Conservation (phyloP, 2,113 vertebrate species). For the Apeltes quadracus region DNA sequence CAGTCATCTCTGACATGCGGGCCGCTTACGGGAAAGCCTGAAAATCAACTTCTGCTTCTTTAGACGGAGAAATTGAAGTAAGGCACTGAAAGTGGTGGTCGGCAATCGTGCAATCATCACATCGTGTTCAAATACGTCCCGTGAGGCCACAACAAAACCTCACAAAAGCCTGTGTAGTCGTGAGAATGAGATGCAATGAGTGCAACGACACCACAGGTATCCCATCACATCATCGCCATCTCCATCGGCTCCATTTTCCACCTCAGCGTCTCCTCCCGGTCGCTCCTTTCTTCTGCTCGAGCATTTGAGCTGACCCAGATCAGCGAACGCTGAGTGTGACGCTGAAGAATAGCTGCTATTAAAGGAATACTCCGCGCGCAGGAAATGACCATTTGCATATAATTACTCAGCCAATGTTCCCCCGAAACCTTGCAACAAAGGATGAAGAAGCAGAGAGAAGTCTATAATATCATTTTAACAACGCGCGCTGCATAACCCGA, state of each 20-base stretch:
- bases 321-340: background rate
- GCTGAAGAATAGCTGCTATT: background rate
- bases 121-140: background rate
- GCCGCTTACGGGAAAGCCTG: background rate
- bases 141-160: background rate
- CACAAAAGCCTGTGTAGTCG: background rate
- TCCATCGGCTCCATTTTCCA: background rate
- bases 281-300: constrained; percentile 2
- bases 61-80: too few species aligned
- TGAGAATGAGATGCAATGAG: background rate
- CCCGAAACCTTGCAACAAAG: background rate
- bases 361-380: background rate
- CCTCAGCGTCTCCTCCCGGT: constrained; percentile 11
- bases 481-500: background rate
- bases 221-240: constrained; percentile 1
- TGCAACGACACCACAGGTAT: background rate
- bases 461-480: background rate
- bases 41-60: background rate
- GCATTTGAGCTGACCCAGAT: constrained; percentile 20
- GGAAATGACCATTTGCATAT: background rate
- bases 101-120: too few species aligned
- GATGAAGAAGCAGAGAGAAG: background rate
- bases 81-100: too few species aligned
- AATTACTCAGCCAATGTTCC: background rate
- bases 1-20: background rate